Conservation (phyloP, 2,888 invertebrate species). For the Lottia gigantea region DNA sequence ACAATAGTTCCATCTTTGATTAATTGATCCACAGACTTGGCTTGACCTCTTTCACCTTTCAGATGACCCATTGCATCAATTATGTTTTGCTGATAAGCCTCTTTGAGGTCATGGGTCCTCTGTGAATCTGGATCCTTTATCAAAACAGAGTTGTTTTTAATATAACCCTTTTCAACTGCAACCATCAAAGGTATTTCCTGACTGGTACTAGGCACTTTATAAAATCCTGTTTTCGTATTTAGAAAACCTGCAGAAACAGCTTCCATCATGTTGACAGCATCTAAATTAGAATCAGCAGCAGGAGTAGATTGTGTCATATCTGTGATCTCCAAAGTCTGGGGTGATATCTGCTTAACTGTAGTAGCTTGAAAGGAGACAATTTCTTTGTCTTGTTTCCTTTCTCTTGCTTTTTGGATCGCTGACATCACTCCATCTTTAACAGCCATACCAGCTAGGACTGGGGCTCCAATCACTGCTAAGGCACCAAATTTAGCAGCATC, state of each 20-base stretch:
- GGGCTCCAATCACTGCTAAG: constrained; percentile 85
- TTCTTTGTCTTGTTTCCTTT: constrained; percentile 15
- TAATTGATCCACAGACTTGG: constrained; percentile 43
- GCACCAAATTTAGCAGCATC: constrained; percentile 77
- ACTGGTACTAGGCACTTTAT: constrained; percentile 82
- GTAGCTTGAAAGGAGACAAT: constrained; percentile 36
- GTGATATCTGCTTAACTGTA: constrained; percentile 38
- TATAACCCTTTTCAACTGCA: constrained; percentile 73
- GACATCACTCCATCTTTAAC: constrained; percentile 35
- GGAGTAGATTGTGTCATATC: constrained; percentile 34
- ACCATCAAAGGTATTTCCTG: constrained; percentile 83
- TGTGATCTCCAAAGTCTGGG: constrained; percentile 48
- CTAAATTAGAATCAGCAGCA: constrained; percentile 22
- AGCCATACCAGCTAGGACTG: constrained; percentile 68
- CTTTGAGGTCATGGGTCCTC: constrained; percentile 76
- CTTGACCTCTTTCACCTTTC: constrained; percentile 29
- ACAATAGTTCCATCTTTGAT: constrained; percentile 60
- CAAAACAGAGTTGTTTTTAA: constrained; percentile 50
- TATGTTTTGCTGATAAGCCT: constrained; percentile 74
- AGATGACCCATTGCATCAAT: constrained; percentile 48
- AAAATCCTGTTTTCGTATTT: constrained; percentile 82
- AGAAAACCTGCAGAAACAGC: constrained; percentile 74
- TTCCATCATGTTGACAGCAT: constrained; percentile 52
- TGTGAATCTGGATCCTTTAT: constrained; percentile 38
- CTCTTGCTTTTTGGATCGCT: constrained; percentile 21